These are phyloP conservation scores for Paracentrotus lividus DNA, from an alignment of 53 echinoderm and acorn worm species.

Conservation along the genomic window DNA sequence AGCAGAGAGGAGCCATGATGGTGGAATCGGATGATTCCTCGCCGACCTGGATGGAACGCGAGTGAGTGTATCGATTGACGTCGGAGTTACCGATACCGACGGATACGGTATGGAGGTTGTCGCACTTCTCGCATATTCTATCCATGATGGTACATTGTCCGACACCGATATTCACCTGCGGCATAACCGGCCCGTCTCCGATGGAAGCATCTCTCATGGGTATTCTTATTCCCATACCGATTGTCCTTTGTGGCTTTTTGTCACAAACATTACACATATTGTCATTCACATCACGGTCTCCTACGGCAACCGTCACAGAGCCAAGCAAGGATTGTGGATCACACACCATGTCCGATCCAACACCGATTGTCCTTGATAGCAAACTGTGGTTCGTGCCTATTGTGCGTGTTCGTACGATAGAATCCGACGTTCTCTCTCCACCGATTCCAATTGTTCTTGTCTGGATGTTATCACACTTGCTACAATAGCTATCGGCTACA, in stretches of 20 bases:
- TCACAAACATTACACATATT: constrained; percentile 84
- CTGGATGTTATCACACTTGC: constrained; percentile 73
- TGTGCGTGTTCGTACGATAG: constrained; percentile 72
- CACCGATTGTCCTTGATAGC: constrained; percentile 81
- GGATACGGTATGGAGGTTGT: constrained; percentile 74
- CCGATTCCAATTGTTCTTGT: constrained; percentile 72
- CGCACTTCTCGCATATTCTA: constrained; percentile 84
- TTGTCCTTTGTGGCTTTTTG: constrained; percentile 73
- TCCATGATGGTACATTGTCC: constrained; percentile 84
- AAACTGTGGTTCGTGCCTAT: constrained; percentile 87
- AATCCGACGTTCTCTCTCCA: constrained; percentile 61
- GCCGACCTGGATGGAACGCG: constrained; percentile 76
- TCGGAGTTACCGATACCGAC: constrained; percentile 81
- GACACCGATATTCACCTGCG: constrained; percentile 68
- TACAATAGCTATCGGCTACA: constrained; percentile 73
- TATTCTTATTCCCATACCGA: constrained; percentile 65
- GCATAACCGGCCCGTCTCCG: constrained; percentile 61
- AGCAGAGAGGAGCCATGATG: constrained; percentile 51
- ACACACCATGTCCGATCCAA: constrained; percentile 74
- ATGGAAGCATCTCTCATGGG: constrained; percentile 73
- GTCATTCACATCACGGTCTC: constrained; percentile 80
- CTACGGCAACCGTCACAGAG: constrained; percentile 71
- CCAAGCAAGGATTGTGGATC: constrained; percentile 61
- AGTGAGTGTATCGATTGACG: constrained; percentile 77
- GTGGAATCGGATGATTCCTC: constrained; percentile 33